These are phyloP conservation scores for Rhinophrynus dorsalis DNA, from an alignment of 2,797 vertebrate genomes.

Conservation along the genomic window DNA sequence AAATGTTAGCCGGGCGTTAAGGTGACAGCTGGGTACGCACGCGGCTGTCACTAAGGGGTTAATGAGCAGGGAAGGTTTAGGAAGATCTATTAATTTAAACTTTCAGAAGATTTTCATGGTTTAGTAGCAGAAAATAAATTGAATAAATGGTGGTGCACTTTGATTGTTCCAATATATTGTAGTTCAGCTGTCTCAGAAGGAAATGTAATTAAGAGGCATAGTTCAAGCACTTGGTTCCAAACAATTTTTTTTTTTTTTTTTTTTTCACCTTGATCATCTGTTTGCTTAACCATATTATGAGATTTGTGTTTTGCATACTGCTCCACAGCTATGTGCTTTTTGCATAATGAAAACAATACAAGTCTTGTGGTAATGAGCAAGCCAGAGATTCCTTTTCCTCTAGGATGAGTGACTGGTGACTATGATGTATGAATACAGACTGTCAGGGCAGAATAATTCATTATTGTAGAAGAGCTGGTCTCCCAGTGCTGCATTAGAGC, in stretches of 20 bases:
- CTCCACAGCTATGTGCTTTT: slow-evolving; percentile 36
- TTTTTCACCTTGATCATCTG: too few species aligned
- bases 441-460: slow-evolving; percentile 18
- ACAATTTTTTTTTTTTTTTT: background rate
- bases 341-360: slow-evolving; percentile 38
- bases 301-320: slow-evolving; percentile 35
- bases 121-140: slow-evolving; percentile 18
- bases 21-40: too few species aligned
- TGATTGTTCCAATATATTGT: background rate
- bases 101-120: slow-evolving; percentile 21
- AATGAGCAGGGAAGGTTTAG: slow-evolving; percentile 18
- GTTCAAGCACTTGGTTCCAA: slow-evolving; percentile 15
- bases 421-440: slow-evolving; percentile 19
- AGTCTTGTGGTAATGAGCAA: slow-evolving; percentile 17
- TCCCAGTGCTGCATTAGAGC: background rate
- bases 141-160: slow-evolving; percentile 13
- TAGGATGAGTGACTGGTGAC: slow-evolving; percentile 28
- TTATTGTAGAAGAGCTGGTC: background rate
- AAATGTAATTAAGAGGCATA: slow-evolving; percentile 28
- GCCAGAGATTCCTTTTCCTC: slow-evolving; percentile 13
- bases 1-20: too few species aligned
- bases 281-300: slow-evolving; percentile 38
- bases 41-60: too few species aligned
- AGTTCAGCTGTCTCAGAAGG: slow-evolving; percentile 13
- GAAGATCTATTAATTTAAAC: slow-evolving; percentile 17